Conservation (phyloP, 53 echinoderm and acorn worm species). For the Temnopleurus reevesii region DNA sequence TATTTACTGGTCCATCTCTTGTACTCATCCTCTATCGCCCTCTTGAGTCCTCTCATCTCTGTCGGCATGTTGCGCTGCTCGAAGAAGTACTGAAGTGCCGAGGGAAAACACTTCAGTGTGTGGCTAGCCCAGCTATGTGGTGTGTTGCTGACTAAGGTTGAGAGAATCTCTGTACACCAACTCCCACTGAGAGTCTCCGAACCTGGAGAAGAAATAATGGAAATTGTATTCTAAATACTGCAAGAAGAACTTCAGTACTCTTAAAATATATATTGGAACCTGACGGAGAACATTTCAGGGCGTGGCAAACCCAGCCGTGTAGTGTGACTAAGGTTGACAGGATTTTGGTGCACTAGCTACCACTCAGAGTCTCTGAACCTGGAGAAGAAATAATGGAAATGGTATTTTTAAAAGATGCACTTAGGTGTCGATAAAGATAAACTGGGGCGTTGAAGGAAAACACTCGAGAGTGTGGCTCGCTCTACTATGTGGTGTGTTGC, state of each 20-base stretch:
- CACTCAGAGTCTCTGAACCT: slow-evolving; percentile 90
- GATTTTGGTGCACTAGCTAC: slow-evolving; percentile 88
- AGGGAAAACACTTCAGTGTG: slow-evolving; percentile 93
- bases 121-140: slow-evolving; percentile 97
- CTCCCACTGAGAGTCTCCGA: slow-evolving; percentile 86
- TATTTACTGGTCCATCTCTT: slow-evolving; percentile 86
- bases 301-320: slow-evolving; percentile 92
- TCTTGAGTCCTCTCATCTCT: slow-evolving; percentile 90
- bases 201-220: slow-evolving; percentile 70
- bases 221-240: no score
- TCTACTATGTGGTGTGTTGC: slow-evolving; percentile 94
- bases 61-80: slow-evolving; percentile 73
- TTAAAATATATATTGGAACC: neutral
- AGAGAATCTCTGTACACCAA: slow-evolving; percentile 90
- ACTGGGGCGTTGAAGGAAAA: slow-evolving; percentile 84
- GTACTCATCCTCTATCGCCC: slow-evolving; percentile 88
- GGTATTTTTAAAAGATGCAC: no score
- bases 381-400: neutral
- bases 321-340: slow-evolving; percentile 82
- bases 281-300: slow-evolving; percentile 86
- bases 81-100: slow-evolving; percentile 92
- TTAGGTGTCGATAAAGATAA: no score
- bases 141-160: slow-evolving; percentile 83
- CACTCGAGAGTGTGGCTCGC: slow-evolving; percentile 87
- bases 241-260: no score